These are phyloP conservation scores for Burhinus bistriatus DNA, from an alignment of 2,113 vertebrate genomes.

Conservation along the genomic window DNA sequence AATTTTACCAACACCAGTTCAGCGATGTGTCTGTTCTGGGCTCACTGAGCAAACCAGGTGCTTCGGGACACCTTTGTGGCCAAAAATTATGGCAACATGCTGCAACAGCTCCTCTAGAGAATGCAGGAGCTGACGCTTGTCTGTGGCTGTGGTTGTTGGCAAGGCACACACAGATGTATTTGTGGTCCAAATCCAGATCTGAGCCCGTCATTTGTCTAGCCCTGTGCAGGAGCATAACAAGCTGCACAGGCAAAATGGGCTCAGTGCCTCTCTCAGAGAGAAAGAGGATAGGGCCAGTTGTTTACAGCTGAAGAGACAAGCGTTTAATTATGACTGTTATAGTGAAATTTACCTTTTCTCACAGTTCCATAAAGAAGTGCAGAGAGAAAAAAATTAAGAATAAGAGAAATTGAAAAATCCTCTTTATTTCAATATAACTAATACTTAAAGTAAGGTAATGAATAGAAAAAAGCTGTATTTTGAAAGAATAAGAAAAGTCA, in stretches of 20 bases:
- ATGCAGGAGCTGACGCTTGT: rapidly evolving
- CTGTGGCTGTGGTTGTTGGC: neutral
- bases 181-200: neutral
- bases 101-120: neutral
- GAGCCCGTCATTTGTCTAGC: neutral
- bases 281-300: neutral
- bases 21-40: neutral
- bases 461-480: neutral
- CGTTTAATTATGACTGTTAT: neutral
- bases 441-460: neutral
- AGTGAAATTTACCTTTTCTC: neutral
- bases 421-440: neutral
- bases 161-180: neutral
- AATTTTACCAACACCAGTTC: neutral
- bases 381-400: neutral
- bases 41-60: neutral
- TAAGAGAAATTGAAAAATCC: neutral
- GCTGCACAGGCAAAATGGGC: neutral
- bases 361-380: neutral
- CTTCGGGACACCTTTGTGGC: neutral
- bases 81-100: neutral
- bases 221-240: neutral
- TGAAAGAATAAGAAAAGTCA: neutral
- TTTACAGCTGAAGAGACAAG: neutral
- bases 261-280: neutral